Conservation (phyloP, 2,797 vertebrate species). For the Silurus lanzhouensis region DNA sequence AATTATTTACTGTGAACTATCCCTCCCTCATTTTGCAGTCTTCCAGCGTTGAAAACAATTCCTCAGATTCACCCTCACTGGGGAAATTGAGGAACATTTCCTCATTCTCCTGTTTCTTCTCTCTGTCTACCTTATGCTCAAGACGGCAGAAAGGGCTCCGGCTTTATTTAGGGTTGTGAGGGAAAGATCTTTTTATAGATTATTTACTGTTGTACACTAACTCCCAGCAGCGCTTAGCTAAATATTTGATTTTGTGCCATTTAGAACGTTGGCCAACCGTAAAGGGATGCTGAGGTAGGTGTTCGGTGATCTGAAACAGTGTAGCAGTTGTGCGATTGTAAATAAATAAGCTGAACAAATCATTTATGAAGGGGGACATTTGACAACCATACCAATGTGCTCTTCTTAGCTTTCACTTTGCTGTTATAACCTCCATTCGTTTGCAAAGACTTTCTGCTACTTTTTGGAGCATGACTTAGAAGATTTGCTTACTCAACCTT, state of each 20-base stretch:
- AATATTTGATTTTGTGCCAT: conserved; percentile 15
- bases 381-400: background rate
- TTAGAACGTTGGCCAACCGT: background rate
- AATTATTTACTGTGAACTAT: background rate
- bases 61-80: background rate
- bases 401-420: background rate
- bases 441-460: background rate
- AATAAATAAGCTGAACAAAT: background rate
- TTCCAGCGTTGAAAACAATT: background rate
- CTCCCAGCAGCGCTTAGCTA: background rate
- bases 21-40: background rate
- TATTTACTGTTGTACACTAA: conserved; percentile 9
- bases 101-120: conserved; percentile 8
- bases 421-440: background rate
- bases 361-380: too few relatives aligned
- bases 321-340: background rate
- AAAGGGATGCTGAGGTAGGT: background rate
- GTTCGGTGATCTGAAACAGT: background rate
- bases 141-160: conserved; percentile 8
- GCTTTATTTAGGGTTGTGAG: background rate
- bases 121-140: background rate
- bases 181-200: background rate
- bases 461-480: background rate
- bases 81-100: background rate
- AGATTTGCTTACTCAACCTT: background rate